Percentiles rank a stretch among this genome's conserved stretches.
These are phyloP conservation scores for Notechis scutatus DNA, from an alignment of 2,113 vertebrate species.

Conservation along the genomic window DNA sequence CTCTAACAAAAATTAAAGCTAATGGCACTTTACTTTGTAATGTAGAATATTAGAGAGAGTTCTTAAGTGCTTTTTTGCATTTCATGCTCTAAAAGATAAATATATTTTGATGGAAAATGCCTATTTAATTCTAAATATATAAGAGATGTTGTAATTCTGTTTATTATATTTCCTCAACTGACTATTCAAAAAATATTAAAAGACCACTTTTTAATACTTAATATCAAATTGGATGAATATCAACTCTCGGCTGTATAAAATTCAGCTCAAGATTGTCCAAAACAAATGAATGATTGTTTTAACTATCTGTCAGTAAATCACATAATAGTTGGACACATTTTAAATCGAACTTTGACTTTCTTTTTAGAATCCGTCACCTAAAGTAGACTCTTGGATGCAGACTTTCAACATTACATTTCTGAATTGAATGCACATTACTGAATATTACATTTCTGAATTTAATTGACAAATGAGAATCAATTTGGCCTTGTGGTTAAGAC, in stretches of 20 bases:
- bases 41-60: background rate
- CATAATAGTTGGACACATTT: background rate
- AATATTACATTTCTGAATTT: background rate
- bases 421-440: background rate
- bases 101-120: background rate
- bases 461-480: background rate
- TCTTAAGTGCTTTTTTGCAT: background rate
- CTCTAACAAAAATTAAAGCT: background rate
- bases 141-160: background rate
- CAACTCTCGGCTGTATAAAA: background rate
- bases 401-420: background rate
- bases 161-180: background rate
- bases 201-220: background rate
- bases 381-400: background rate
- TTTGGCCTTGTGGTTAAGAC: background rate
- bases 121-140: background rate
- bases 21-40: background rate
- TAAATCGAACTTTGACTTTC: background rate
- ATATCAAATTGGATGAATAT: background rate
- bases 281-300: background rate
- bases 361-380: background rate
- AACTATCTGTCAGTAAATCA: background rate
- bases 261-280: background rate
- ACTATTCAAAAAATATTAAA: background rate
- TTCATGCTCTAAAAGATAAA: background rate